A percentile compares a stretch with the other conserved stretches of the same genome.
Evolutionary conservation across 1,140 invertebrate genomes (phyloP).

Genomic region (Cydia fagiglandana): DNA sequence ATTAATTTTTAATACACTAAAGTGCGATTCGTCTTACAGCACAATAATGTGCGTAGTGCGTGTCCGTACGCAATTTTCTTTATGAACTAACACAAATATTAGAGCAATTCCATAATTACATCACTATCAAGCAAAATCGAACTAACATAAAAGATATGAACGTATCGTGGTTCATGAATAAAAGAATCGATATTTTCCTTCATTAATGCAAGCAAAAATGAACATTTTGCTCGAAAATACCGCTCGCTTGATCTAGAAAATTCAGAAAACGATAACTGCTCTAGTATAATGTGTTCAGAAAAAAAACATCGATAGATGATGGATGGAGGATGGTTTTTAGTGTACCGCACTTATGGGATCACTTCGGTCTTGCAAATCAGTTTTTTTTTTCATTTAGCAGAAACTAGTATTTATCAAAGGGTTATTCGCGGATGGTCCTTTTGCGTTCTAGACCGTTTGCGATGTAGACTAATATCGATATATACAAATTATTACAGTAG

Average conservation of each 20-base stretch:
- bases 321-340: neutral
- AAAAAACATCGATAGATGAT: neutral
- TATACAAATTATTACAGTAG: too few relatives aligned
- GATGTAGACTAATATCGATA: too few relatives aligned
- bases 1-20: too few relatives aligned
- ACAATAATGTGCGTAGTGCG: neutral
- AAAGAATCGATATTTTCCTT: neutral
- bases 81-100: neutral
- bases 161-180: neutral
- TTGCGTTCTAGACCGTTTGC: too few relatives aligned
- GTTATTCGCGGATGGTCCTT: too few relatives aligned
- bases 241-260: neutral
- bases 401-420: neutral
- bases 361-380: too few relatives aligned
- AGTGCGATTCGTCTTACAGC: too few relatives aligned
- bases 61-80: neutral
- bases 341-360: too few relatives aligned
- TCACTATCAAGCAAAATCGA: neutral
- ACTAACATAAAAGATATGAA: neutral
- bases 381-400: neutral
- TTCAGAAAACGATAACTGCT: neutral
- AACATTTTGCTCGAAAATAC: neutral
- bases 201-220: constrained; percentile 6
- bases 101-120: neutral
- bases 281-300: neutral